Conservation (phyloP, 2,797 vertebrate species). For the Remorina albescens region DNA sequence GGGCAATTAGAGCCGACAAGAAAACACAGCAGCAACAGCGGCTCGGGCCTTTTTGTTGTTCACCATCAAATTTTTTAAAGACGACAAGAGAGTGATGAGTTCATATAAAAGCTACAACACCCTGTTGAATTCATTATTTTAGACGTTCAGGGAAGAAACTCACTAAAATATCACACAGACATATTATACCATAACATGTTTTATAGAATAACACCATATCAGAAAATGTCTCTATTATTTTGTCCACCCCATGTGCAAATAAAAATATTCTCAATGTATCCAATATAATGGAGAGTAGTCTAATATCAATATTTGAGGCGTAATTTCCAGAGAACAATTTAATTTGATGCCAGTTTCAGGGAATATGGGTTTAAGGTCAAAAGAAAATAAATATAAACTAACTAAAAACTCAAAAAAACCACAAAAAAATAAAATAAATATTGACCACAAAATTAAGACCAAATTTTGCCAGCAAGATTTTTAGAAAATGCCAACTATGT, state of each 20-base stretch:
- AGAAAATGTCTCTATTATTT: slow-evolving; percentile 3
- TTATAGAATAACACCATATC: no score
- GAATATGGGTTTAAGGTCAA: background rate
- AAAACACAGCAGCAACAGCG: slow-evolving; percentile 50
- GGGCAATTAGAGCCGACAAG: slow-evolving; percentile 66
- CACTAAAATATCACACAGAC: background rate
- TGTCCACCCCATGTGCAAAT: background rate
- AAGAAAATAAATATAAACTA: background rate
- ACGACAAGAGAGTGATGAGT: background rate
- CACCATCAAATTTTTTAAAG: slow-evolving; percentile 25
- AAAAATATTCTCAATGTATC: background rate
- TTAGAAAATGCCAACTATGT: background rate
- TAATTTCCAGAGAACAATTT: background rate
- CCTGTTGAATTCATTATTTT: background rate
- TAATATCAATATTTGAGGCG: background rate
- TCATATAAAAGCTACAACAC: background rate
- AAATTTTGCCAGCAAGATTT: background rate
- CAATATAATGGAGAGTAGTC: background rate
- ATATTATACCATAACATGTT: no score
- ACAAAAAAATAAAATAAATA: no score
- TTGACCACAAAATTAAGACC: background rate
- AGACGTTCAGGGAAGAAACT: background rate
- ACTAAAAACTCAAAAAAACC: no score
- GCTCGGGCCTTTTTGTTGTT: slow-evolving; percentile 54
- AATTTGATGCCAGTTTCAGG: background rate